phyloP scores from a whole-genome alignment of 2,113 vertebrate species.

The Mirounga angustirostris region DNA sequence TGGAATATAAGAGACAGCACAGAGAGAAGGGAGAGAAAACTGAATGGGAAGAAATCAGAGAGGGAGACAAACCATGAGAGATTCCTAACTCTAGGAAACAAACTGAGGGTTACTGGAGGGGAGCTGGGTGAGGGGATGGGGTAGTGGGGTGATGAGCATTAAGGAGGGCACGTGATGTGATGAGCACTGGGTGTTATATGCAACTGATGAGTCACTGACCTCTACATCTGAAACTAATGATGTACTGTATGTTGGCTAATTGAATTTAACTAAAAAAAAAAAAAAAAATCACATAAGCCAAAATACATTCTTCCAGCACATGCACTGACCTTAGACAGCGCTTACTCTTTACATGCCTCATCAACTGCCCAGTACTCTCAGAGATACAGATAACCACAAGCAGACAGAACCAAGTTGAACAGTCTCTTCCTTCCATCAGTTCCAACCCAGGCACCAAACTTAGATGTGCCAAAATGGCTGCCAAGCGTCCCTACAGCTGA shows the following conservation, averaged over 20 bases:
- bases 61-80: neutral
- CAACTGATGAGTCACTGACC: neutral
- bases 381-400: neutral
- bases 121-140: too few species aligned
- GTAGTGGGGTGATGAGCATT: too few species aligned
- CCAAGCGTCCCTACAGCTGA: fast-evolving
- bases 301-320: neutral
- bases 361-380: neutral
- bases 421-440: neutral
- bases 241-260: neutral
- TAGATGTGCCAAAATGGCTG: neutral
- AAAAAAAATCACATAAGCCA: neutral
- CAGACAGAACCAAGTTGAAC: neutral
- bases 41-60: neutral
- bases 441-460: neutral
- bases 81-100: neutral
- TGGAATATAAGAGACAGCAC: neutral
- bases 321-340: fast-evolving
- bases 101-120: neutral
- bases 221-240: neutral
- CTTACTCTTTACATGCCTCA: fast-evolving
- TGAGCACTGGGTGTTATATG: neutral
- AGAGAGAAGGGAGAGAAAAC: neutral
- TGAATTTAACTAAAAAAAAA: neutral
- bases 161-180: too few species aligned